Conservation (phyloP, 2,797 vertebrate genomes). For the Menidia menidia region DNA sequence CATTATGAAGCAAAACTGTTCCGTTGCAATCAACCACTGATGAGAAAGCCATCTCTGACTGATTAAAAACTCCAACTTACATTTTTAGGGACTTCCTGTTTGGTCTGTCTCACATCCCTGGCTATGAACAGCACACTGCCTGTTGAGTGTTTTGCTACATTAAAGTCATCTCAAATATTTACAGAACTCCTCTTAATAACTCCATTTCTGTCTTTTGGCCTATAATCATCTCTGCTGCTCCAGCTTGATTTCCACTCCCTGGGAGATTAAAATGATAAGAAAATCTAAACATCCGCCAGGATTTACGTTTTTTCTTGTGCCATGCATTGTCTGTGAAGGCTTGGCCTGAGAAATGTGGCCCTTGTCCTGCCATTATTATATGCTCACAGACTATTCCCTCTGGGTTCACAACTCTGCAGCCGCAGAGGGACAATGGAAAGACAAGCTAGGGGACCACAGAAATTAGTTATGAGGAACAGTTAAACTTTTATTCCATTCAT, state of each 20-base stretch:
- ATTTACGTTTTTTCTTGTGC: slow-evolving; percentile 70
- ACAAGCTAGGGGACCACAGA: slow-evolving; percentile 59
- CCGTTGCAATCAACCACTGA: slow-evolving; percentile 75
- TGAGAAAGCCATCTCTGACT: slow-evolving; percentile 77
- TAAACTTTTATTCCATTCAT: slow-evolving; percentile 37
- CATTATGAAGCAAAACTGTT: slow-evolving; percentile 73
- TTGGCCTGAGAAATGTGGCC: slow-evolving; percentile 70
- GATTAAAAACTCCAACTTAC: slow-evolving; percentile 82
- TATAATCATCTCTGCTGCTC: slow-evolving; percentile 39
- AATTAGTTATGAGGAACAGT: slow-evolving; percentile 56
- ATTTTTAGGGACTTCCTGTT: slow-evolving; percentile 86
- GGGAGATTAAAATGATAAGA: slow-evolving; percentile 70
- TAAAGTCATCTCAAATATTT: slow-evolving; percentile 70
- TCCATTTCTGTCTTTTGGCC: slow-evolving; percentile 58
- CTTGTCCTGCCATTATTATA: slow-evolving; percentile 68
- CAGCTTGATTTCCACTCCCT: slow-evolving; percentile 45
- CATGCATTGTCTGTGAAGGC: slow-evolving; percentile 73
- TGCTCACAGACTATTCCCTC: slow-evolving; percentile 77
- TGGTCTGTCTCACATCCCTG: slow-evolving; percentile 83
- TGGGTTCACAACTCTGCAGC: slow-evolving; percentile 60
- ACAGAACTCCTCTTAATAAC: slow-evolving; percentile 75
- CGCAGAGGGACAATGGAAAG: slow-evolving; percentile 54
- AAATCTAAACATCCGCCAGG: slow-evolving; percentile 77
- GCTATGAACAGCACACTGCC: slow-evolving; percentile 52
- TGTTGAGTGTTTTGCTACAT: slow-evolving; percentile 59